Conservation (phyloP, 2,113 vertebrate species). For the Uropsilus gracilis region DNA sequence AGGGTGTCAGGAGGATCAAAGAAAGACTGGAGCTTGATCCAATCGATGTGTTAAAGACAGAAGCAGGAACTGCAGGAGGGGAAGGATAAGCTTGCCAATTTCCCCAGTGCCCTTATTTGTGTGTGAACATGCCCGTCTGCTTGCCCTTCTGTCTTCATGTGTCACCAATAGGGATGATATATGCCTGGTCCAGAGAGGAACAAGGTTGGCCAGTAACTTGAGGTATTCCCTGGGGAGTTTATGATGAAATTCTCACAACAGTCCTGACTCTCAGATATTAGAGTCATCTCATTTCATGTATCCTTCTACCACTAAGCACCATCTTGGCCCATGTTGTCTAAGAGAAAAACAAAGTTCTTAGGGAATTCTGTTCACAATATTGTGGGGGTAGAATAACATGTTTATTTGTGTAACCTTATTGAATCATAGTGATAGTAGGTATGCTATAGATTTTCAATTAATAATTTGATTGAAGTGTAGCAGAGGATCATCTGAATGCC, state of each 20-base stretch:
- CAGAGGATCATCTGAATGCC: background rate
- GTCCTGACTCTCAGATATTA: background rate
- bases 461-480: background rate
- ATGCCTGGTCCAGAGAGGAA: background rate
- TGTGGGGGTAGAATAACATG: background rate
- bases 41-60: constrained; percentile 50
- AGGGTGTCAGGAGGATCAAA: constrained; percentile 48
- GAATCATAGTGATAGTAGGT: background rate
- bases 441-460: background rate
- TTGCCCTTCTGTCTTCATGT: constrained; percentile 49
- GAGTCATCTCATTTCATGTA: background rate
- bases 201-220: background rate
- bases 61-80: constrained; percentile 43
- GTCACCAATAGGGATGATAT: background rate
- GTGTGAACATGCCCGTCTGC: constrained; percentile 30
- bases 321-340: background rate
- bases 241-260: background rate
- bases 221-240: background rate
- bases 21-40: constrained; percentile 42
- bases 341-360: background rate
- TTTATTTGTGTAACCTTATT: background rate
- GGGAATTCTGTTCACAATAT: background rate
- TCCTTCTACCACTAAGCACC: background rate
- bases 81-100: background rate
- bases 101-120: constrained; percentile 30